phyloP scores from a whole-genome alignment of 2,888 invertebrate genomes.

The Adelognathus sp. region DNA sequence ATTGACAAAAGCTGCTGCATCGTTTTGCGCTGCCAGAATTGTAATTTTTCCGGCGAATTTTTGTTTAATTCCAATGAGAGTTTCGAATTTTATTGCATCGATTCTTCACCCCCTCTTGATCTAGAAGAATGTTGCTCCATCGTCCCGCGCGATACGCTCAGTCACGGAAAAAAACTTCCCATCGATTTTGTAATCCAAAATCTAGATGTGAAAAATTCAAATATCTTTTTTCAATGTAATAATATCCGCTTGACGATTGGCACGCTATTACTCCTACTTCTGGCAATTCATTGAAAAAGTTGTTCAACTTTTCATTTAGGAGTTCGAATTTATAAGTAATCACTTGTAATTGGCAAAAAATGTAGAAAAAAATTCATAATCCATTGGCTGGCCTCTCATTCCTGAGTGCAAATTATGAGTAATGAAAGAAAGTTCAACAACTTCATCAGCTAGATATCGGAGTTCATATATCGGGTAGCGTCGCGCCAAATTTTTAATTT shows the following conservation, averaged over 20 bases:
- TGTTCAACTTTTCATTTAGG: neutral
- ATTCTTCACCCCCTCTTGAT: neutral
- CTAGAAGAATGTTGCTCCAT: conserved; percentile 26
- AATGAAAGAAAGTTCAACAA: too few species aligned
- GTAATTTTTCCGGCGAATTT: conserved; percentile 9
- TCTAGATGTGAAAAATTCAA: neutral
- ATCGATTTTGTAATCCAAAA: neutral
- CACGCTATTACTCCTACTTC: neutral
- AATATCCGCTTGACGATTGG: neutral
- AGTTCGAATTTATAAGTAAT: too few species aligned
- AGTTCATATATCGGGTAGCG: too few species aligned
- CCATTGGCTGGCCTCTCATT: too few species aligned
- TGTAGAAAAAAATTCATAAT: too few species aligned
- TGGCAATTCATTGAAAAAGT: neutral
- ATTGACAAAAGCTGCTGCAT: conserved; percentile 18
- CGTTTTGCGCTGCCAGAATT: conserved; percentile 35
- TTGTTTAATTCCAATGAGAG: neutral
- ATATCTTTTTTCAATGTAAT: neutral
- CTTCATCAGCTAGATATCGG: too few species aligned
- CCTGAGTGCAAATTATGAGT: too few species aligned
- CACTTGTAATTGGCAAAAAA: too few species aligned
- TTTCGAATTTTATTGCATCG: conserved; percentile 2
- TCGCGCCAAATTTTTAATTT: too few species aligned
- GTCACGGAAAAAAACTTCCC: neutral
- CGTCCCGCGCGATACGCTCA: conserved; percentile 4